Evolutionary conservation across 64 coral and sea anemone genomes (phyloP).

Genomic region (Astreopora myriophthalma): DNA sequence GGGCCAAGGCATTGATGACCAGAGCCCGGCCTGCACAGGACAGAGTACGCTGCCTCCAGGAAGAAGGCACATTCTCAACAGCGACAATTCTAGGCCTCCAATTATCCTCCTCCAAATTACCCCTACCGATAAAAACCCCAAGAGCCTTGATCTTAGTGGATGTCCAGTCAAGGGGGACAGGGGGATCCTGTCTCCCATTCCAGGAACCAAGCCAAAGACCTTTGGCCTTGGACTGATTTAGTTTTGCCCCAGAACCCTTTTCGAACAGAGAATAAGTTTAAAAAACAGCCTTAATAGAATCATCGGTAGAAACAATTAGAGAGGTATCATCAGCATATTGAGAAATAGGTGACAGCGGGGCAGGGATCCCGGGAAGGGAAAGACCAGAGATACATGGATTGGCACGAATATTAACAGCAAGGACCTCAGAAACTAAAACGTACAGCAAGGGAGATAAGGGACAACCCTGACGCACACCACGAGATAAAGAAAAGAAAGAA

Average conservation of each 20-base stretch:
- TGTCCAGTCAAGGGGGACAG: neutral
- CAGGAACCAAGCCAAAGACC: conserved; percentile 40
- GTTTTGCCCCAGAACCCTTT: neutral
- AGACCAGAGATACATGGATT: neutral
- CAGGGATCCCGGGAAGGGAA: neutral
- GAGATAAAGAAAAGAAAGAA: conserved; percentile 30
- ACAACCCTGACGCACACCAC: conserved; percentile 71
- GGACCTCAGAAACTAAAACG: conserved; percentile 21
- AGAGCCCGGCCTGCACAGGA: neutral
- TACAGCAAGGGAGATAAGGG: conserved; percentile 50
- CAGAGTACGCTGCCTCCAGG: neutral
- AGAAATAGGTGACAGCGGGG: neutral
- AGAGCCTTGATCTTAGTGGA: neutral
- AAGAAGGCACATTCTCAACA: neutral
- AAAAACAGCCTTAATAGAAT: neutral
- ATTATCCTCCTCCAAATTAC: neutral
- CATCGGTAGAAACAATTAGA: neutral
- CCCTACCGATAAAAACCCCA: neutral
- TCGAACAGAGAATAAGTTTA: neutral
- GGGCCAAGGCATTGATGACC: conserved; percentile 2
- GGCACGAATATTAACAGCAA: neutral
- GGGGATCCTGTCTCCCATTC: neutral
- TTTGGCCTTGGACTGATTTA: neutral
- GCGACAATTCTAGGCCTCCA: neutral
- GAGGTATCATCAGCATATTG: conserved; percentile 11